Evolutionary conservation across 2,888 invertebrate genomes (phyloP).

Genomic region (Kryphioiulus occultus): DNA sequence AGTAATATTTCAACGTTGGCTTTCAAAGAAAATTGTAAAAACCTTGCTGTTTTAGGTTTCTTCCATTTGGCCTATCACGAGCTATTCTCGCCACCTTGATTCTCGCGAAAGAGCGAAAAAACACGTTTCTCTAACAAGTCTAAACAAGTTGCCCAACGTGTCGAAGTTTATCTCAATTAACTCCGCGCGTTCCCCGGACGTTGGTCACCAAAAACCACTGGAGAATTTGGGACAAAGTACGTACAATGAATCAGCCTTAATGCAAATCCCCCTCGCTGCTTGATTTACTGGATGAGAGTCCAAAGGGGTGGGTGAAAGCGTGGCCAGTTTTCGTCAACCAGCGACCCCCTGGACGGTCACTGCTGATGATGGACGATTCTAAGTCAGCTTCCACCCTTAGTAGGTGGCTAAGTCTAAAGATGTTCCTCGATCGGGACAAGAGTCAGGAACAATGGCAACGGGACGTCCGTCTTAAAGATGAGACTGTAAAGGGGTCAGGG

Average conservation of each 20-base stretch:
- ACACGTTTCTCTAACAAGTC: neutral
- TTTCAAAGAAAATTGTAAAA: too few relatives aligned
- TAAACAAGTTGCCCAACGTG: neutral
- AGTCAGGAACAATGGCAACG: neutral
- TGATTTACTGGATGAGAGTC: neutral
- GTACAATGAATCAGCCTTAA: slow-evolving; percentile 27
- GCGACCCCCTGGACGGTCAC: neutral
- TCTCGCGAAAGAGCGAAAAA: neutral
- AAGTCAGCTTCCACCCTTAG: neutral
- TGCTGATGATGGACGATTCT: neutral
- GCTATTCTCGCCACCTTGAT: too few relatives aligned
- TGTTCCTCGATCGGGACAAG: neutral
- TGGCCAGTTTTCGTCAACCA: neutral
- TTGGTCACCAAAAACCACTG: neutral
- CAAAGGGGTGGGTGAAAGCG: slow-evolving; percentile 37
- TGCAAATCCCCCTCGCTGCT: slow-evolving; percentile 18
- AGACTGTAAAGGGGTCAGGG: neutral
- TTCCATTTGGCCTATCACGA: too few relatives aligned
- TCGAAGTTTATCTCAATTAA: slow-evolving; percentile 21
- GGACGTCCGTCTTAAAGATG: slow-evolving; percentile 33
- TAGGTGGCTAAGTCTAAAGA: neutral
- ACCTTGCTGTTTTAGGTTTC: too few relatives aligned
- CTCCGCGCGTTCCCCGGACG: neutral
- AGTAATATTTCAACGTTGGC: too few relatives aligned
- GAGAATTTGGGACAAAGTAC: neutral